Percentiles rank a stretch among this genome's conserved stretches.
Evolutionary conservation across 2,888 invertebrate genomes (phyloP).

Genomic region (Glaucopsyche alexis): DNA sequence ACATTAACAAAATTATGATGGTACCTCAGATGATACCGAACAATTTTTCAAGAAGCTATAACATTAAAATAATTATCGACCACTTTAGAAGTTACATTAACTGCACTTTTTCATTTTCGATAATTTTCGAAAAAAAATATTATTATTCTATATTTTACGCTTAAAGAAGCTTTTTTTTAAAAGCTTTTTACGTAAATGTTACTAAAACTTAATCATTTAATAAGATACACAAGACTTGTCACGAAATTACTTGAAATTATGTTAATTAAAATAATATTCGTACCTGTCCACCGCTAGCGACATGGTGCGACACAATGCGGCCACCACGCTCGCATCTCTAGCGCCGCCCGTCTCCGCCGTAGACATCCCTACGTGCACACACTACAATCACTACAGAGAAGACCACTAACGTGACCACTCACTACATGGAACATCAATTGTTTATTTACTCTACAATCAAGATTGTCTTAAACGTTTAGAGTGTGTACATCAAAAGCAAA

Average conservation of each 20-base stretch:
- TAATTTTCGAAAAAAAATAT: too few relatives aligned
- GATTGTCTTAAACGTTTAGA: not conserved
- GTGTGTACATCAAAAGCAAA: not conserved
- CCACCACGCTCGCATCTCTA: constrained; percentile 33
- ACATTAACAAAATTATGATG: too few relatives aligned
- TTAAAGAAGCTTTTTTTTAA: too few relatives aligned
- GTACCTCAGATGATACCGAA: too few relatives aligned
- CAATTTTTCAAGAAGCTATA: too few relatives aligned
- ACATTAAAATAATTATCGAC: too few relatives aligned
- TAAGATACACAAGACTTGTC: not conserved
- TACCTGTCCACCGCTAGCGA: constrained; percentile 45
- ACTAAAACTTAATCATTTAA: too few relatives aligned
- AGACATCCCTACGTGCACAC: constrained; percentile 3
- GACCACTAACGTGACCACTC: not conserved
- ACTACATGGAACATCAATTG: not conserved
- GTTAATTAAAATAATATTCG: constrained; percentile 20
- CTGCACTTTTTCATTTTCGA: too few relatives aligned
- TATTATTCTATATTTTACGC: too few relatives aligned
- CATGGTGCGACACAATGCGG: constrained; percentile 41
- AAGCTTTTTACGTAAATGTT: too few relatives aligned
- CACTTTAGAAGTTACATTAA: too few relatives aligned
- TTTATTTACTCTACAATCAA: not conserved
- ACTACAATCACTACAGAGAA: not conserved
- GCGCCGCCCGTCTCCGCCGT: constrained; percentile 5
- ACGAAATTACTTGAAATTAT: not conserved